Conservation (phyloP, 2,888 invertebrate genomes). For the Cryptocheilus praepositus region DNA sequence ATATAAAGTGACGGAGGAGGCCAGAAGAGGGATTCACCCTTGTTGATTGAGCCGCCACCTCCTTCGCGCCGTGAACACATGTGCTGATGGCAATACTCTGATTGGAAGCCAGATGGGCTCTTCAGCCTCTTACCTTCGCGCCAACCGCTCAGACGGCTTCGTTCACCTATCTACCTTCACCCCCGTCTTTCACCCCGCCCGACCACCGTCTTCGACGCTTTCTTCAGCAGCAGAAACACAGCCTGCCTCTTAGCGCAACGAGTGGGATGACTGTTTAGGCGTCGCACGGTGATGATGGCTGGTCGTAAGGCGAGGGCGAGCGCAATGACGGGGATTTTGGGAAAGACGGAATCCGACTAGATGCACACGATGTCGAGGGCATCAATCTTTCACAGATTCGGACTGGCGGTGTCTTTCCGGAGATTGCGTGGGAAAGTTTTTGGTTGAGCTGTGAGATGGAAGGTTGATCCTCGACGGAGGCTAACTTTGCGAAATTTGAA, state of each 20-base stretch:
- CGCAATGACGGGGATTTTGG: background rate
- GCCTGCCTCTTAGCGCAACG: slow-evolving; percentile 11
- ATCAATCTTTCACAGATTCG: background rate
- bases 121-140: slow-evolving; percentile 60
- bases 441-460: too few species aligned
- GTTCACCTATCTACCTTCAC: background rate
- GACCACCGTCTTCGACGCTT: slow-evolving; percentile 12
- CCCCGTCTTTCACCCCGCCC: slow-evolving; percentile 7
- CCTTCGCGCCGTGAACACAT: slow-evolving; percentile 65
- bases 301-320: background rate
- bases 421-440: too few species aligned
- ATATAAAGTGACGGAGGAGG: slow-evolving; percentile 60
- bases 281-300: background rate
- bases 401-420: too few species aligned
- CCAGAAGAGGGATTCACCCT: slow-evolving; percentile 57
- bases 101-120: slow-evolving; percentile 70
- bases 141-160: slow-evolving; percentile 13
- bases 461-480: too few species aligned
- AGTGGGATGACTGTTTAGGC: background rate
- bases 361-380: background rate
- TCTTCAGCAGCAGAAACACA: slow-evolving; percentile 48
- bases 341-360: background rate
- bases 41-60: slow-evolving; percentile 66
- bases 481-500: too few species aligned
- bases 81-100: slow-evolving; percentile 68